A percentile compares a stretch with the other conserved stretches of the same genome.
Evolutionary conservation across 2,888 invertebrate genomes (phyloP).

Genomic region (Sinodicranocentrus sp.): DNA sequence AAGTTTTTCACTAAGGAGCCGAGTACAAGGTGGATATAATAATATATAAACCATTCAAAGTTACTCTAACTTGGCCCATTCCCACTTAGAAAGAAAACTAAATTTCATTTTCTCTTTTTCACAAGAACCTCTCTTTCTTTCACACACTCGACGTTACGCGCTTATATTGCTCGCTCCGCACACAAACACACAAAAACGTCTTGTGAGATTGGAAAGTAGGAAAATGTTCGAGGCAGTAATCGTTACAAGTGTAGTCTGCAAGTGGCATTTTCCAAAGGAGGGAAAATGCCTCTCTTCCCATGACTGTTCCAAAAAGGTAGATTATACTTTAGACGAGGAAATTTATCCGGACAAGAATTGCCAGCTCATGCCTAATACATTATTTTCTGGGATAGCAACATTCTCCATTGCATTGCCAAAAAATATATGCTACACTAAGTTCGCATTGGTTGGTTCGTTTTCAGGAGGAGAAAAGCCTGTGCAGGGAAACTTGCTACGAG

Average conservation of each 20-base stretch:
- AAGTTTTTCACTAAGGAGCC: slow-evolving; percentile 36
- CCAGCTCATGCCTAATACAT: slow-evolving; percentile 59
- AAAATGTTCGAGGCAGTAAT: slow-evolving; percentile 64
- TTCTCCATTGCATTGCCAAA: slow-evolving; percentile 59
- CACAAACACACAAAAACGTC: slow-evolving; percentile 26
- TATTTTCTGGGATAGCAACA: slow-evolving; percentile 42
- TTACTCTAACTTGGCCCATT: slow-evolving; percentile 66
- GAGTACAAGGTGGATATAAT: slow-evolving; percentile 57
- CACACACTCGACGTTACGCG: slow-evolving; percentile 17
- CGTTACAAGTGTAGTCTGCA: slow-evolving; percentile 67
- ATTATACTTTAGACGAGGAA: slow-evolving; percentile 63
- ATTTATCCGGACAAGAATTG: slow-evolving; percentile 63
- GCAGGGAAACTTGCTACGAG: no score
- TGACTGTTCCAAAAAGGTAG: slow-evolving; percentile 54
- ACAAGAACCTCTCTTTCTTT: slow-evolving; percentile 12
- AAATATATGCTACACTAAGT: slow-evolving; percentile 32
- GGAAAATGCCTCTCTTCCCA: slow-evolving; percentile 34
- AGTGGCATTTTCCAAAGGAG: slow-evolving; percentile 62
- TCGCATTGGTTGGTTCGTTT: slow-evolving; percentile 37
- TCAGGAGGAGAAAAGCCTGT: slow-evolving; percentile 20
- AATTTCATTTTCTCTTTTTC: slow-evolving; percentile 61
- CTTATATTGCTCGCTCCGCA: no score
- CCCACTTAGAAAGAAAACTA: slow-evolving; percentile 68
- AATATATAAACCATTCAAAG: slow-evolving; percentile 66
- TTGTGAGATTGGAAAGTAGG: slow-evolving; percentile 64